phyloP scores from a whole-genome alignment of 2,888 invertebrate species.

The Rhagonycha fulva region DNA sequence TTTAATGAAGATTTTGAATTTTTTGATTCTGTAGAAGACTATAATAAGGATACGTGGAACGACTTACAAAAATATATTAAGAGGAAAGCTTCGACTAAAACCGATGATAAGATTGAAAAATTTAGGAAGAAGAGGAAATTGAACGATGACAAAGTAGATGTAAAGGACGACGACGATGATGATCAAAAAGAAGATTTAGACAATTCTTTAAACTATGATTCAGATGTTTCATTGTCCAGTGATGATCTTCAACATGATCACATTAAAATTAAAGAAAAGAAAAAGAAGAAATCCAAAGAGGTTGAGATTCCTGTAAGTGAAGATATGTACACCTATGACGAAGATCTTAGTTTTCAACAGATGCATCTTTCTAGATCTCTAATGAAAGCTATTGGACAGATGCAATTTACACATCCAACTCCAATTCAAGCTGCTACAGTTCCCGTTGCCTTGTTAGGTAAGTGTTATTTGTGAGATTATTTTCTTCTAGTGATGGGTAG shows the following conservation, averaged over 20 bases:
- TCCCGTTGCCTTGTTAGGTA: constrained; percentile 84
- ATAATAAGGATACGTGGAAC: constrained; percentile 82
- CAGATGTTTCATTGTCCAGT: constrained; percentile 72
- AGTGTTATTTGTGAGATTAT: not conserved
- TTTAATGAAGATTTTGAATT: constrained; percentile 85
- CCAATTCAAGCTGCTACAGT: constrained; percentile 96
- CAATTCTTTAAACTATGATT: constrained; percentile 59
- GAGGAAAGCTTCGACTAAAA: constrained; percentile 76
- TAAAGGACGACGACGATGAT: constrained; percentile 50
- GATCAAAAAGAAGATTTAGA: constrained; percentile 6
- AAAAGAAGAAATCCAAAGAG: constrained; percentile 55
- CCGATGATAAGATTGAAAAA: constrained; percentile 82
- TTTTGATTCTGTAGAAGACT: constrained; percentile 75
- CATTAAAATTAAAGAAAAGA: constrained; percentile 69
- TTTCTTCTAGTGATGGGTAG: not conserved
- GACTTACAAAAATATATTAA: constrained; percentile 79
- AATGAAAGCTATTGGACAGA: constrained; percentile 84
- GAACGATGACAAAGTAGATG: constrained; percentile 56
- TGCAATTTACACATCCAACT: constrained; percentile 93
- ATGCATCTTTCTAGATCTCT: constrained; percentile 96
- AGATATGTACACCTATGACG: constrained; percentile 69
- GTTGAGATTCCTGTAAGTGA: constrained; percentile 63
- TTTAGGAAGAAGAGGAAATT: constrained; percentile 46
- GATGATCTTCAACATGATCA: constrained; percentile 77
- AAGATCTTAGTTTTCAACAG: constrained; percentile 78